Evolutionary conservation across 2,797 vertebrate species (phyloP).

Genomic region (Neosilurus hyrtlii): DNA sequence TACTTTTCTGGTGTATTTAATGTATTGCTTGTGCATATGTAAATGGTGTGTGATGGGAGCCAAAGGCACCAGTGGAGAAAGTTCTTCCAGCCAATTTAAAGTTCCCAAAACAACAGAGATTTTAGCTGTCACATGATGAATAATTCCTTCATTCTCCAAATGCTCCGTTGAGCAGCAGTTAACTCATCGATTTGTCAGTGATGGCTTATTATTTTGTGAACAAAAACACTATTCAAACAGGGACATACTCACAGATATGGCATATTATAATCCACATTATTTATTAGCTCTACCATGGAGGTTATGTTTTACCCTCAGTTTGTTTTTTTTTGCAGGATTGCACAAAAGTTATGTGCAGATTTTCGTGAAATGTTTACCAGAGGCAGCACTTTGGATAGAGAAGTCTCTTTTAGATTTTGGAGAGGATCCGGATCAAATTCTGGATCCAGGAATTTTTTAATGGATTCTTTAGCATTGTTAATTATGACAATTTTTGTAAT

Average conservation of each 20-base stretch:
- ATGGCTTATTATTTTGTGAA: not conserved
- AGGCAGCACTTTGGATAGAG: too few species aligned
- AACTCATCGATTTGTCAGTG: not conserved
- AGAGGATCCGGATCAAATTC: too few species aligned
- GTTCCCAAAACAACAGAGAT: slow-evolving; percentile 56
- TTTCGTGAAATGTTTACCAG: too few species aligned
- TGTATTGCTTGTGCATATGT: not conserved
- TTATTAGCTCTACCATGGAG: not conserved
- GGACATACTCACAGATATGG: not conserved
- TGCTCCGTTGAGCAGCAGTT: slow-evolving; percentile 9
- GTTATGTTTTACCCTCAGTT: too few species aligned
- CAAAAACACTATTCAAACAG: not conserved
- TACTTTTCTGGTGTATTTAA: not conserved
- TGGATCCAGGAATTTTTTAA: too few species aligned
- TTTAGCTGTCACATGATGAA: slow-evolving; percentile 47
- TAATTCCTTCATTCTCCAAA: slow-evolving; percentile 3
- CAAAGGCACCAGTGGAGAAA: not conserved
- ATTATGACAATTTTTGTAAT: too few species aligned
- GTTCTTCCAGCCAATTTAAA: slow-evolving; percentile 40
- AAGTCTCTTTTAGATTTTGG: too few species aligned
- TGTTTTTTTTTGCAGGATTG: too few species aligned
- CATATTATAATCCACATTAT: not conserved
- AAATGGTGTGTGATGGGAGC: not conserved
- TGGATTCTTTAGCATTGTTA: too few species aligned
- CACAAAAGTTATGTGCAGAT: too few species aligned